A percentile compares a stretch with the other conserved stretches of the same genome.
Evolutionary conservation across 2,113 vertebrate species (phyloP).

Genomic region (Xiphophorus maculatus): DNA sequence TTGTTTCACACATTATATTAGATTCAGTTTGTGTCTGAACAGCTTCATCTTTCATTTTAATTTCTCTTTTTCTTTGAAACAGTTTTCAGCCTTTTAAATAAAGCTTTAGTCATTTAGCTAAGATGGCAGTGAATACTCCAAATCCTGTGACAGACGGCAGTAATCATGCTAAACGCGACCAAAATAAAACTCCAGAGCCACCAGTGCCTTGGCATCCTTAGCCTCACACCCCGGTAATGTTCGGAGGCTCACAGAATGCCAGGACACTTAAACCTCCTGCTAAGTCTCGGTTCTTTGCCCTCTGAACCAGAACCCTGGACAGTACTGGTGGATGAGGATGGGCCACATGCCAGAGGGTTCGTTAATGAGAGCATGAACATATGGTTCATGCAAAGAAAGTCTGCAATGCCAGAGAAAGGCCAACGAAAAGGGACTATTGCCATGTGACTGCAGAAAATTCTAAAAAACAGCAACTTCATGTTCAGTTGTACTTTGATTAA

Average conservation of each 20-base stretch:
- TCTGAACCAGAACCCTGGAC: slow-evolving; percentile 19
- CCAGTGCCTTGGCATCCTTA: slow-evolving; percentile 9
- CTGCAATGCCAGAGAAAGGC: slow-evolving; percentile 22
- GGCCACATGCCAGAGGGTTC: slow-evolving; percentile 30
- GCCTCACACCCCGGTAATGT: neutral
- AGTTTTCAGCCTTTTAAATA: slow-evolving; percentile 32
- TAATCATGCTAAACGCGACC: slow-evolving; percentile 1
- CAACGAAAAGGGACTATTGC: slow-evolving; percentile 34
- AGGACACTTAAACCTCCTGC: slow-evolving; percentile 39
- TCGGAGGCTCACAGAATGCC: slow-evolving; percentile 19
- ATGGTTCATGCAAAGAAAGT: slow-evolving; percentile 41
- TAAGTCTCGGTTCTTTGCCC: slow-evolving; percentile 11
- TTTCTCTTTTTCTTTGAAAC: slow-evolving; percentile 29
- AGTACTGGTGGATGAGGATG: slow-evolving; percentile 15
- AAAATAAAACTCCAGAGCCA: slow-evolving; percentile 12
- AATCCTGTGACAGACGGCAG: slow-evolving; percentile 28
- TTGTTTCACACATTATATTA: too few relatives aligned
- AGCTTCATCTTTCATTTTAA: neutral
- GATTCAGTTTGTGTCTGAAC: too few relatives aligned
- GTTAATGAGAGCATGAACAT: slow-evolving; percentile 49
- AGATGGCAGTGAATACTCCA: slow-evolving; percentile 5
- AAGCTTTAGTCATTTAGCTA: slow-evolving; percentile 52
- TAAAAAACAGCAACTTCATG: neutral
- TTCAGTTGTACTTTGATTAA: slow-evolving; percentile 1
- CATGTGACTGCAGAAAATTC: neutral